Percentiles rank a stretch among this genome's conserved stretches.
These are phyloP conservation scores for Matsumurasca onukii DNA, from an alignment of 1,140 invertebrate species.

Conservation along the genomic window DNA sequence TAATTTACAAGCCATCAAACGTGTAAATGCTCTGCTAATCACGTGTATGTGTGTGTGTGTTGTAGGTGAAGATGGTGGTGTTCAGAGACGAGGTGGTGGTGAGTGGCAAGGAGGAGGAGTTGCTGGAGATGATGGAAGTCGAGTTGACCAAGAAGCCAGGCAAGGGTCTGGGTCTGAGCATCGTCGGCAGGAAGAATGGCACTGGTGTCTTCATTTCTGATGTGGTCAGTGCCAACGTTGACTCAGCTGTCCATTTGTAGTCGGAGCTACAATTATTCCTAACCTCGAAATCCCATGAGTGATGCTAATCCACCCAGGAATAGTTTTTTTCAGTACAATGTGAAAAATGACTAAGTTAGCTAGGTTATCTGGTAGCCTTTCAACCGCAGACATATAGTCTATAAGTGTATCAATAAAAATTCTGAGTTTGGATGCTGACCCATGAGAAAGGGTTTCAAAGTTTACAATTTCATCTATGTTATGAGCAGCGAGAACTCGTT, in stretches of 20 bases:
- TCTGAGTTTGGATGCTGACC: neutral
- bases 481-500: neutral
- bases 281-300: too few species aligned
- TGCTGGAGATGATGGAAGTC: slow-evolving; percentile 82
- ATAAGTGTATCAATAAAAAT: neutral
- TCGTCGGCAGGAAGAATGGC: slow-evolving; percentile 83
- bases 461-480: neutral
- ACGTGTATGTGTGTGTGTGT: slow-evolving; percentile 43
- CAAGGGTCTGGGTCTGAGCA: slow-evolving; percentile 88
- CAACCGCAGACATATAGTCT: neutral
- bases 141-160: slow-evolving; percentile 91
- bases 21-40: slow-evolving; percentile 38
- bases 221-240: slow-evolving; percentile 84
- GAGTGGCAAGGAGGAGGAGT: slow-evolving; percentile 60
- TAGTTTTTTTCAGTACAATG: too few species aligned
- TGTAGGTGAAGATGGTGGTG: slow-evolving; percentile 84
- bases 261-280: too few species aligned
- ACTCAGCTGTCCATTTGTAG: slow-evolving; percentile 17
- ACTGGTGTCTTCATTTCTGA: slow-evolving; percentile 93
- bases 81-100: slow-evolving; percentile 72
- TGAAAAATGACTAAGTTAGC: neutral
- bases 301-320: too few species aligned
- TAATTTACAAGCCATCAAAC: neutral
- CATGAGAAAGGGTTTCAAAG: neutral
- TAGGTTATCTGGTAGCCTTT: neutral